Conservation (phyloP, 2,113 vertebrate genomes). For the Alexandromys fortis region DNA sequence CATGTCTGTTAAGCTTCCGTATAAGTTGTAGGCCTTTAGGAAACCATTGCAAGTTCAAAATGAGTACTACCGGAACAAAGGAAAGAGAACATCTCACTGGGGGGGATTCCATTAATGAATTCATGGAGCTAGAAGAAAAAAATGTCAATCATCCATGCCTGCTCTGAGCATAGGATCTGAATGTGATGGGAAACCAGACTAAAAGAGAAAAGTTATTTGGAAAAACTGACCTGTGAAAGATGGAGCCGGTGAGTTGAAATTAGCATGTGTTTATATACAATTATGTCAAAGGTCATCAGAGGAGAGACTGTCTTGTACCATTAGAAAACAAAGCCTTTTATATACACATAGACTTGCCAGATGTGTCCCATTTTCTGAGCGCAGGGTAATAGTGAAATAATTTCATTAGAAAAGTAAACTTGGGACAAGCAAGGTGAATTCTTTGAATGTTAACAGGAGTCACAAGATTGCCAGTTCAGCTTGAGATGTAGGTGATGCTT, state of each 20-base stretch:
- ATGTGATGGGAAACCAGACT: background rate
- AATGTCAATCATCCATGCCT: accelerated
- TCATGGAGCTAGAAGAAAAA: background rate
- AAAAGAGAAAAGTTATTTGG: background rate
- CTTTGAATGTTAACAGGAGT: background rate
- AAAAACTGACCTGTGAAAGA: background rate
- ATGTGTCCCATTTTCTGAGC: no score
- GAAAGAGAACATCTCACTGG: background rate
- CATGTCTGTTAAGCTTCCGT: background rate
- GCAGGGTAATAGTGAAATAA: background rate
- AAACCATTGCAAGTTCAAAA: background rate
- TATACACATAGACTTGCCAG: background rate
- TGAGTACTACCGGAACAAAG: background rate
- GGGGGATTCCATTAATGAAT: background rate
- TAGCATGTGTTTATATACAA: background rate
- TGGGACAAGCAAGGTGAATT: background rate
- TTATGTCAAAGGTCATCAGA: background rate
- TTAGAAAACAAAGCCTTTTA: background rate
- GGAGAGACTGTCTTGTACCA: background rate
- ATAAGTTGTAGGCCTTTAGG: background rate
- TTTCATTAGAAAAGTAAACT: background rate
- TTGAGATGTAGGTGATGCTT: background rate
- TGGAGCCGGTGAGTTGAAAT: background rate
- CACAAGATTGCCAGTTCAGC: background rate
- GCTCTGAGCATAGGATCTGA: background rate